Evolutionary conservation across 2,113 vertebrate genomes (phyloP).

Genomic region (Microcebus jonahi): DNA sequence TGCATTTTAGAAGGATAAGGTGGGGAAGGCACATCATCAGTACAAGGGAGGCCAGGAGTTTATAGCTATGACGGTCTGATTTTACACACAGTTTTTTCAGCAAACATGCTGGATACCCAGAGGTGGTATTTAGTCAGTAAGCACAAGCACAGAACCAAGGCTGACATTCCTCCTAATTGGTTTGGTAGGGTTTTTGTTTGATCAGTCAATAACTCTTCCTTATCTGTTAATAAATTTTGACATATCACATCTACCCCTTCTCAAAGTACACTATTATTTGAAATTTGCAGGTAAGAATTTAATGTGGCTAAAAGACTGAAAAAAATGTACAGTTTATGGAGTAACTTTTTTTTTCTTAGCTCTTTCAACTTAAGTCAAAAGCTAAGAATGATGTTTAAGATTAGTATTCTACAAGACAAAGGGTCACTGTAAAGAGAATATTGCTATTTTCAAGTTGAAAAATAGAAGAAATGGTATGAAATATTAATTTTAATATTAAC

Average conservation of each 20-base stretch:
- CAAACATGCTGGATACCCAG: background rate
- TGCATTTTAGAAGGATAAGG: background rate
- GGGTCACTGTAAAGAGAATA: background rate
- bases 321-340: background rate
- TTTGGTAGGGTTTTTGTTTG: background rate
- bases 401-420: background rate
- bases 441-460: conserved; percentile 32
- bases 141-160: background rate
- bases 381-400: background rate
- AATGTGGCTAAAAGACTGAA: background rate
- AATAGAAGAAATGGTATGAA: conserved; percentile 45
- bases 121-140: background rate
- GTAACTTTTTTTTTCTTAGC: background rate
- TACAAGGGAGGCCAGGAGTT: fast-evolving
- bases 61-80: background rate
- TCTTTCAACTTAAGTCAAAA: conserved; percentile 15
- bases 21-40: background rate
- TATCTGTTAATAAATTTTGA: background rate
- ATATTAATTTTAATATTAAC: background rate
- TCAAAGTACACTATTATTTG: conserved; percentile 8
- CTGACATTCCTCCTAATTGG: background rate
- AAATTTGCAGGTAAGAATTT: background rate
- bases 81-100: background rate
- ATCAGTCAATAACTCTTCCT: background rate
- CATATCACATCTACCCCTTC: background rate